Conservation (phyloP, 2,113 vertebrate species). For the Malurus cyaneus region DNA sequence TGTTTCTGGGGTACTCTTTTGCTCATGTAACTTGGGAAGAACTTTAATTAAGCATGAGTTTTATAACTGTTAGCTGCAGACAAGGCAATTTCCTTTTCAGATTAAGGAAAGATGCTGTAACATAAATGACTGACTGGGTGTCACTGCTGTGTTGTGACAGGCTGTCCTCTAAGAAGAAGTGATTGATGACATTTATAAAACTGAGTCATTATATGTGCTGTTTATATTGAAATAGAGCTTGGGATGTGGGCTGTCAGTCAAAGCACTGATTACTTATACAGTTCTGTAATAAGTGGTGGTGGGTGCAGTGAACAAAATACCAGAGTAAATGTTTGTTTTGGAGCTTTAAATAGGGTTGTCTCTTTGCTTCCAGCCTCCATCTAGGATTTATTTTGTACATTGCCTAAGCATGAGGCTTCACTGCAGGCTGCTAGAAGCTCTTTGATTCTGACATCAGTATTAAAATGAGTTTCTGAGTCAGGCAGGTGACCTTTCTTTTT, state of each 20-base stretch:
- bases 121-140: conserved; percentile 2
- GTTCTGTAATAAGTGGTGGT: not conserved
- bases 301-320: not conserved
- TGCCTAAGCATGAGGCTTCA: not conserved
- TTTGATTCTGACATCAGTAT: not conserved
- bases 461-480: not conserved
- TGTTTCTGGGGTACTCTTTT: not conserved
- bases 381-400: not conserved
- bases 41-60: not conserved
- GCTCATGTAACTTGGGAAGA: not conserved
- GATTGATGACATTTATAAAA: conserved; percentile 40
- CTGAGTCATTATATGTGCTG: not conserved
- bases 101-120: not conserved
- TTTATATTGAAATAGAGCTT: conserved; percentile 41
- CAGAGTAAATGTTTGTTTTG: not conserved
- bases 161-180: not conserved
- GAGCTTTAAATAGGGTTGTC: not conserved
- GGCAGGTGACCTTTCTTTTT: not conserved
- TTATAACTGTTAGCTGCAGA: not conserved
- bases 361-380: not conserved
- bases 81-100: not conserved
- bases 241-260: conserved; percentile 44
- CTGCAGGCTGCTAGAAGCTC: not conserved
- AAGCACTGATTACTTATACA: conserved; percentile 25
- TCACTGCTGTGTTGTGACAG: conserved; percentile 63